Evolutionary conservation across 2,888 invertebrate genomes (phyloP).

Genomic region (Lepidonotus clava): DNA sequence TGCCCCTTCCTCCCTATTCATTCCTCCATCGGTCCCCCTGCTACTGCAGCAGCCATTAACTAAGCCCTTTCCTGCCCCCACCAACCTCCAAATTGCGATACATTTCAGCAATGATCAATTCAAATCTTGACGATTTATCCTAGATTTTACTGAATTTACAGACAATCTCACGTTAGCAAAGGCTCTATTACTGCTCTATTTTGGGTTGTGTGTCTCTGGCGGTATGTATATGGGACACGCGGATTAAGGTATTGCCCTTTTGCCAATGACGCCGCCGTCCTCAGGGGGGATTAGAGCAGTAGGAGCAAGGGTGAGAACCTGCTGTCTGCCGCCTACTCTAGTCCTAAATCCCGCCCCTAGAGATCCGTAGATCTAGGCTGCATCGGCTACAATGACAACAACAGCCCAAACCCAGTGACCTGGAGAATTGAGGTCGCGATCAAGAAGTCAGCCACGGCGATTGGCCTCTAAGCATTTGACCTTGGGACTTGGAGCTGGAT

Average conservation of each 20-base stretch:
- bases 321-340: not conserved
- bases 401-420: no score
- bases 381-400: no score
- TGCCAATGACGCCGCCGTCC: no score
- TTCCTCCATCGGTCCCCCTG: not conserved
- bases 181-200: no score
- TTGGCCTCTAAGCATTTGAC: not conserved
- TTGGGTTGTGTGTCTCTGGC: no score
- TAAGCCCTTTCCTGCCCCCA: not conserved
- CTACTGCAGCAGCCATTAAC: not conserved
- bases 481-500: no score
- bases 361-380: not conserved
- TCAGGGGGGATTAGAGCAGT: not conserved
- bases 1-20: not conserved
- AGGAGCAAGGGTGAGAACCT: no score
- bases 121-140: no score
- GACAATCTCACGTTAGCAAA: no score
- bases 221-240: not conserved
- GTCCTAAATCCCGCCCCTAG: not conserved
- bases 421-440: conserved; percentile 17
- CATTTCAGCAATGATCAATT: no score
- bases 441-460: not conserved
- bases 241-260: no score
- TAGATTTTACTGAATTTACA: no score
- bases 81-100: not conserved